A percentile compares a stretch with the other conserved stretches of the same genome.
phyloP scores from a whole-genome alignment of 2,113 vertebrate species.

The Corythornis cristatus region DNA sequence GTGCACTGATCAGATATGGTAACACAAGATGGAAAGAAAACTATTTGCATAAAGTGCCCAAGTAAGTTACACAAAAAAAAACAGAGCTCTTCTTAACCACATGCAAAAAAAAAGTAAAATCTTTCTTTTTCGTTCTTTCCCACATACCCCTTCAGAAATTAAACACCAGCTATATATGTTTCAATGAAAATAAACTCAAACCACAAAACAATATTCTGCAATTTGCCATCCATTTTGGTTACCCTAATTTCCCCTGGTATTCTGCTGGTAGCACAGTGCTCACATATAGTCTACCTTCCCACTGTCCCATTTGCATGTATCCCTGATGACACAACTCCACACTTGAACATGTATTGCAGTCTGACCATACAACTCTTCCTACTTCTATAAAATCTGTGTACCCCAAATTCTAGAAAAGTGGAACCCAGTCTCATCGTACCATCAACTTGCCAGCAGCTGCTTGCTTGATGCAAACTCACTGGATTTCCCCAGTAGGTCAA shows the following conservation, averaged over 20 bases:
- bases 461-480: accelerated
- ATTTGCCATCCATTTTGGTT: neutral
- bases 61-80: neutral
- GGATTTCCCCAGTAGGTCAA: neutral
- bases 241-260: neutral
- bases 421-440: neutral
- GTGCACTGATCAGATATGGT: neutral
- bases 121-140: neutral
- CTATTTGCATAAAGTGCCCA: neutral
- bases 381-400: neutral
- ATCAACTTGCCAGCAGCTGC: neutral
- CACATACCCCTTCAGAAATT: neutral
- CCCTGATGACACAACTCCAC: neutral
- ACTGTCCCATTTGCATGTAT: neutral
- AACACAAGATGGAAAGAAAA: neutral
- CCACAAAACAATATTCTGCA: neutral
- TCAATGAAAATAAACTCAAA: neutral
- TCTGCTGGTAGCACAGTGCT: neutral
- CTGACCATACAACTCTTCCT: neutral
- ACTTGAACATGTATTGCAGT: neutral
- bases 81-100: neutral
- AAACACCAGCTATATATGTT: neutral
- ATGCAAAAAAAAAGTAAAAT: neutral
- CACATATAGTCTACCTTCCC: accelerated
- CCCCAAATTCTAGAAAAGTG: neutral